phyloP scores from a whole-genome alignment of 2,113 vertebrate genomes.

The Seriola dumerili region DNA sequence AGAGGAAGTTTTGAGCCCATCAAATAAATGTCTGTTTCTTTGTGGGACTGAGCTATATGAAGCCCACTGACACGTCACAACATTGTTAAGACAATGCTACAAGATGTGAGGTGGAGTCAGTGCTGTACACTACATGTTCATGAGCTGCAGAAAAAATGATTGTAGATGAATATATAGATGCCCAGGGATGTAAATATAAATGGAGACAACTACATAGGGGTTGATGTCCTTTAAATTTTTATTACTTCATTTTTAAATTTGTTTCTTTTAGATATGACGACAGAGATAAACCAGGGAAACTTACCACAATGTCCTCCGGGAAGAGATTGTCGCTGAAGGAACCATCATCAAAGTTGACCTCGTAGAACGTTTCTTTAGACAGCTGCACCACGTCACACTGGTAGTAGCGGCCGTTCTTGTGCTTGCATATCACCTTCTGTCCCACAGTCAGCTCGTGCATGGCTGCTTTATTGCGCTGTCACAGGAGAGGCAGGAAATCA shows the following conservation, averaged over 20 bases:
- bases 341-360: slow-evolving; percentile 98
- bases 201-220: too few relatives aligned
- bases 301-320: slow-evolving; percentile 97
- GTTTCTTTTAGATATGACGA: background rate
- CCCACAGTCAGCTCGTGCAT: slow-evolving; percentile 93
- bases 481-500: background rate
- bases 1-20: too few relatives aligned
- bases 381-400: slow-evolving; percentile 96
- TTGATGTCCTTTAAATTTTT: too few relatives aligned
- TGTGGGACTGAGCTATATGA: too few relatives aligned
- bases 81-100: too few relatives aligned
- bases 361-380: slow-evolving; percentile 96
- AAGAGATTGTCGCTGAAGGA: slow-evolving; percentile 98
- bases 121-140: too few relatives aligned
- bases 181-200: background rate
- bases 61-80: too few relatives aligned
- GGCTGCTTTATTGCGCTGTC: slow-evolving; percentile 91
- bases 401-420: slow-evolving; percentile 98
- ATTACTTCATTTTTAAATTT: background rate
- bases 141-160: too few relatives aligned
- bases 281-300: slow-evolving; percentile 20
- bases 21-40: too few relatives aligned
- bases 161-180: too few relatives aligned
- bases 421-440: slow-evolving; percentile 97
- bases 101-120: too few relatives aligned